Base-by-base conservation (phyloP, 1,140 invertebrate species). In the Papilio aristodemus region DNA sequence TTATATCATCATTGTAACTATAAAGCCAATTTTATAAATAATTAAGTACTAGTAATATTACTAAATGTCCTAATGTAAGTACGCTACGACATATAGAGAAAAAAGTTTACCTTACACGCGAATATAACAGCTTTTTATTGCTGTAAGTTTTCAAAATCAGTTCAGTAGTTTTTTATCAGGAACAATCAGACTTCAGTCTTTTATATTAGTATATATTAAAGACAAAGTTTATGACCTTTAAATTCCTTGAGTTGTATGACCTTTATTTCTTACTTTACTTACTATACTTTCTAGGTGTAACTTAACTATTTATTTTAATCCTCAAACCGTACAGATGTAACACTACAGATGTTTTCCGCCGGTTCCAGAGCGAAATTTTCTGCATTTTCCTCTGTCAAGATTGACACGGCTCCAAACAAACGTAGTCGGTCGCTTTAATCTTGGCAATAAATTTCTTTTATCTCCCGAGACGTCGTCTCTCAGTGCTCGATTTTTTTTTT, bases 361-460 rank as follows among this genome's bases (percentile, higher is more conserved):
- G 39, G 32, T 71, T 68, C 68, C 63, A 39, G 64, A 72, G 70
- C 74, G 76, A 78, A 77, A 78, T 80, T 77, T 69, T 69, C 79
- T 71, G 73, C 74, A 75, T 75, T 75, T 78, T 68, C 72, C 58
- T 64, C 63, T 54, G 73, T 73, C 75, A 79, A 80, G 77, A 84
- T 85, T 86, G 84, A 85, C 83, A 79, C 77, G 59, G 72, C 67
- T 77, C 79, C 81, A 83, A 84, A 83, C 81, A 84, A 82, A 82
- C 76, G 80, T 71, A 73, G 70, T 66, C 62, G 62, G 70, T 69
- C 72, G 73, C 74, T 83, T 84, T 86, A 85, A 86, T 86, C 81
- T 85, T 17, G 46, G 74, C 83, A 86, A 85, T 86, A 86, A 86
- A 86, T 86, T 86, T 77, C 76, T 78, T 84, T 84, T 86, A 86